Evolutionary conservation across 2,888 invertebrate genomes (phyloP).

Genomic region (Pseudococcus jackbeardsleyi): DNA sequence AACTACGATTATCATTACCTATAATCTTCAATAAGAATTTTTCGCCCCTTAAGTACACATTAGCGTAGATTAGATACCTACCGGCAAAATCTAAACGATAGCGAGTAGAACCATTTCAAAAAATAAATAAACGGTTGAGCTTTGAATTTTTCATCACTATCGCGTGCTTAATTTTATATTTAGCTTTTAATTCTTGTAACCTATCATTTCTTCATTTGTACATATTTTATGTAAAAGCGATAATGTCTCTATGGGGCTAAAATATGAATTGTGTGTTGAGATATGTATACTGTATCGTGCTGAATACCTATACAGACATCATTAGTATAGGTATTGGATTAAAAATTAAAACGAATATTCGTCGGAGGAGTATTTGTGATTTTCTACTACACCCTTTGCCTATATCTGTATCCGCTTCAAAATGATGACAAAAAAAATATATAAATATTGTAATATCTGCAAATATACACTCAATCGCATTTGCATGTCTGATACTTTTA

Average conservation of each 20-base stretch:
- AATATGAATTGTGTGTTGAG: neutral
- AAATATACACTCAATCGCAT: neutral
- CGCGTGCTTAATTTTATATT: constrained; percentile 41
- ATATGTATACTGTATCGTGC: constrained; percentile 27
- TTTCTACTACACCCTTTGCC: neutral
- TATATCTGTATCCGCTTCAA: neutral
- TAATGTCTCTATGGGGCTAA: constrained; percentile 25
- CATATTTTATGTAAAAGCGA: constrained; percentile 42
- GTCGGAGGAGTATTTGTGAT: constrained; percentile 6
- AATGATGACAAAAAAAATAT: neutral
- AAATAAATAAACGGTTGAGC: constrained; percentile 37
- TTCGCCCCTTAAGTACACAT: neutral
- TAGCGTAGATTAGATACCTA: neutral
- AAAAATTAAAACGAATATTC: neutral
- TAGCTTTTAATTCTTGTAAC: constrained; percentile 34
- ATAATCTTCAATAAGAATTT: neutral
- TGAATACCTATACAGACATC: constrained; percentile 25
- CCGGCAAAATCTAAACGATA: neutral
- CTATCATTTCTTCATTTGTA: constrained; percentile 41
- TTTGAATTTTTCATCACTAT: constrained; percentile 36
- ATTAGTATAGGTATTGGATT: constrained; percentile 15
- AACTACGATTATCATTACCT: neutral
- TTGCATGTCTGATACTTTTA: no score
- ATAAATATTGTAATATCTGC: neutral
- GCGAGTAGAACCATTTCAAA: constrained; percentile 26